phyloP scores from a whole-genome alignment of 2,888 invertebrate species.

The Gastracanthus pulcherrimus region DNA sequence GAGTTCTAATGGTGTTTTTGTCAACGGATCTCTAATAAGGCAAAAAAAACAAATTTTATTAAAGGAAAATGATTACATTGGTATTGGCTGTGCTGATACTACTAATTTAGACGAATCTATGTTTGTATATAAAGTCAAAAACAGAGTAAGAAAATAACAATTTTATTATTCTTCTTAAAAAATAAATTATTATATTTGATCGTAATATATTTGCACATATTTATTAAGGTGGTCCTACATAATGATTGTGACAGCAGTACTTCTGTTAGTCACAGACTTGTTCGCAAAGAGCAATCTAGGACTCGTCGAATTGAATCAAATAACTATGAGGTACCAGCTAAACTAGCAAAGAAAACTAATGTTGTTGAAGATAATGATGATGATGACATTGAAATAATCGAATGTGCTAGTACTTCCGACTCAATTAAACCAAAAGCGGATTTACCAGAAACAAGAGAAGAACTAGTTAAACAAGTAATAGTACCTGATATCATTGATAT shows the following conservation, averaged over 20 bases:
- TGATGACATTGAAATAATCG: slow-evolving; percentile 45
- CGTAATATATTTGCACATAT: not conserved
- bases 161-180: too few species aligned
- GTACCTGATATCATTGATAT: slow-evolving; percentile 15
- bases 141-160: slow-evolving; percentile 45
- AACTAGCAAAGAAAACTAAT: slow-evolving; percentile 30
- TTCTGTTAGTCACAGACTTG: not conserved
- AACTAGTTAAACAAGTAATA: not conserved
- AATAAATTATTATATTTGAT: slow-evolving; percentile 3
- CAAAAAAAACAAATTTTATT: slow-evolving; percentile 74
- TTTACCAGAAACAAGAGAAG: not conserved
- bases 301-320: not conserved
- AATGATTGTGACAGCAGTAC: slow-evolving; percentile 18
- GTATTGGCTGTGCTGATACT: slow-evolving; percentile 78
- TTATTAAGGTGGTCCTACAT: not conserved
- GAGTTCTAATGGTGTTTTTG: slow-evolving; percentile 82
- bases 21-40: slow-evolving; percentile 78
- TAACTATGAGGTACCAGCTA: slow-evolving; percentile 5
- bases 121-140: slow-evolving; percentile 52
- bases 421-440: not conserved
- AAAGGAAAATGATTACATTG: slow-evolving; percentile 78
- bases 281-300: slow-evolving; percentile 34
- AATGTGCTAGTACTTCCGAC: not conserved
- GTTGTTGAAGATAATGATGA: not conserved
- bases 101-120: slow-evolving; percentile 3